Evolutionary conservation across 2,113 vertebrate species (phyloP).

Genomic region (Sigmodon hispidus): DNA sequence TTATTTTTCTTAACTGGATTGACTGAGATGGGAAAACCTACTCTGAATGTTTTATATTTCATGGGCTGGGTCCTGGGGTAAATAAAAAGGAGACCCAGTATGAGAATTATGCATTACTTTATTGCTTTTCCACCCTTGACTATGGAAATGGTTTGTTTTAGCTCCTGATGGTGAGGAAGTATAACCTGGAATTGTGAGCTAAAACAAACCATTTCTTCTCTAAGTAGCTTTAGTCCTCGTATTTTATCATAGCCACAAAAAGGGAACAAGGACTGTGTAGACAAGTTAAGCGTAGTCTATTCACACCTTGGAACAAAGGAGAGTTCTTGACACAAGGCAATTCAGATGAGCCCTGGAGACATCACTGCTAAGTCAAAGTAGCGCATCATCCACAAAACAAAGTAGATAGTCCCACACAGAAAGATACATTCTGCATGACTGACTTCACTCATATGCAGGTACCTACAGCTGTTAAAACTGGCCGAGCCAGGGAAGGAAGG

Average conservation of each 20-base stretch:
- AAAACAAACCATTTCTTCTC: not conserved
- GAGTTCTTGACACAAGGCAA: not conserved
- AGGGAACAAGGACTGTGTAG: not conserved
- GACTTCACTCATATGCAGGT: no score
- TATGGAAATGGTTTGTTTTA: no score
- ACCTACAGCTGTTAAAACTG: no score
- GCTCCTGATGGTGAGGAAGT: not conserved
- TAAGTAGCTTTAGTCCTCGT: not conserved
- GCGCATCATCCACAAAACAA: no score
- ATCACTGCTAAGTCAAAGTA: not conserved
- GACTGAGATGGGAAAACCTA: not conserved
- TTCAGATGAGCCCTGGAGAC: not conserved
- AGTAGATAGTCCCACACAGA: no score
- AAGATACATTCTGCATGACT: not conserved
- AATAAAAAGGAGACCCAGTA: not conserved
- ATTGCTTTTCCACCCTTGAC: not conserved
- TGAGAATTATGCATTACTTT: not conserved
- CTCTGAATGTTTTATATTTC: not conserved
- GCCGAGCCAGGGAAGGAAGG: not conserved
- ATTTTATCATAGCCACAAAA: not conserved
- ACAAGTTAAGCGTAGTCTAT: fast-evolving
- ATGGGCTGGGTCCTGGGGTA: not conserved
- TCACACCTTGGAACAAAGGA: not conserved
- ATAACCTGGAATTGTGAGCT: not conserved
- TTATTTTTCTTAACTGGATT: not conserved